Base-by-base conservation (phyloP, 1,140 invertebrate genomes). In the Lasioglossum baleicum region DNA sequence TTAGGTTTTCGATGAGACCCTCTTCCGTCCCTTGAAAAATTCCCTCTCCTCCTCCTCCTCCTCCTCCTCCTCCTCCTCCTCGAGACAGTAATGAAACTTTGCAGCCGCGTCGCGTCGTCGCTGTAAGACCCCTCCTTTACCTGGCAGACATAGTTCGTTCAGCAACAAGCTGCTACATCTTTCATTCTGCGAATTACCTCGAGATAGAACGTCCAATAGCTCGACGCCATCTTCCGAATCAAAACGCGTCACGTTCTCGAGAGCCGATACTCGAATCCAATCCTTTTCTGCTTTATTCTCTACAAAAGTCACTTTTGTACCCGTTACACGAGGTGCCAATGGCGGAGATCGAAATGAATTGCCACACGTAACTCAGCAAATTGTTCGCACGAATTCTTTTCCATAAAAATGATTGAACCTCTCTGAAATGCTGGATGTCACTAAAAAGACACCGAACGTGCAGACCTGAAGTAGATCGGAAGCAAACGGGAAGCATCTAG, bases 1-100 rank as follows among this genome's bases (percentile, higher is more conserved):
- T 90, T 90, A 90, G 87, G 73, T 88, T 89, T 89, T 87, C 85
- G 84, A 88, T 89, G 86, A 89, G 78, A 86, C 76, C 56, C 72
- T 53, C 61, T 20, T 58, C 44, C 51, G 7, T 56, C 40, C 20
- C 61, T 35, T 44, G 35, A 81, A 78, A 83, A 86, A 83, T 85
- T 85, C 68, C 17, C 63, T 67, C 22, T 48, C 67, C 42, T 20
- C 56, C 67, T 26, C 11, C 44, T 11, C 44, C 44, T 64, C 63
- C 42, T 22, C 56, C 11, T 64, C 67, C 42, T 20, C 56, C 67
- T 26, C 11, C 44, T 11, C 44, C 44, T 64, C 63, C 42, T 22
- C 56, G 68, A 35, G 17, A n/a, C n/a, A 48, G 61, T 79, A 85
- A 86, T 86, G 73, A 85, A 86, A 86, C 72, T 76, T 64, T 4